Evolutionary conservation across 2,888 invertebrate species (phyloP), one percentile per base, ranked within the genome.

Genomic region (Caenorhabditis plicata): DNA sequence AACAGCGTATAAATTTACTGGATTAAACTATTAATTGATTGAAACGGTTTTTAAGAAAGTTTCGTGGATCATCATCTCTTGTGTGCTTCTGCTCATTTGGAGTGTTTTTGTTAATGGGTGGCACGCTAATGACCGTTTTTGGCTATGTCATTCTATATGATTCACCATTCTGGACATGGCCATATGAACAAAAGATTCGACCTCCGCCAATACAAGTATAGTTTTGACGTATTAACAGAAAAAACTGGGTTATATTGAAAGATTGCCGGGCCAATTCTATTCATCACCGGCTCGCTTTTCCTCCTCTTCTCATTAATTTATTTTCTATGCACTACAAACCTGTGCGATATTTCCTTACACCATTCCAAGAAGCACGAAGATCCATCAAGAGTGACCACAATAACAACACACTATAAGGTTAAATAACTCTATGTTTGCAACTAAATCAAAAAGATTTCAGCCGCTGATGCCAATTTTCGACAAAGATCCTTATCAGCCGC

Each of bases 61-160:
- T 80, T 45, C 80, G 81, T n/a, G 81, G 81, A 9, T 75, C 73
- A 7, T 76, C 80, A 3, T 68, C 75, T 0, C 55, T 70, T 0
- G 66, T 80, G 7, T 81, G 81, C 46, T 62, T 75, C 22, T 64
- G 73, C 44, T 77, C 81, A 2, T 81, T 81, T 32, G 81, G 81
- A n/a, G 46, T 73, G 11, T 81, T 81, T 46, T 55, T 81, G 4
- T 29, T 76, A 4, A 38, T 78, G 19, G 81, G 80, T 22, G 81
- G 80, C 5, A 49, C 63, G 29, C 48, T 76, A 4, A 81, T 81
- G 81, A 49, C 68, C 3, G 72, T 73, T 55, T 57, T 80, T 17
- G 81, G 78, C 3, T 81, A 64, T 45, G 71, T 70, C 31, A 55
- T 70, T 11, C 58, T 76, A 1, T 71, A 80, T 52, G 68, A 72